Base-by-base conservation (phyloP, 2,113 vertebrate genomes). In the Sceloporus undulatus region DNA sequence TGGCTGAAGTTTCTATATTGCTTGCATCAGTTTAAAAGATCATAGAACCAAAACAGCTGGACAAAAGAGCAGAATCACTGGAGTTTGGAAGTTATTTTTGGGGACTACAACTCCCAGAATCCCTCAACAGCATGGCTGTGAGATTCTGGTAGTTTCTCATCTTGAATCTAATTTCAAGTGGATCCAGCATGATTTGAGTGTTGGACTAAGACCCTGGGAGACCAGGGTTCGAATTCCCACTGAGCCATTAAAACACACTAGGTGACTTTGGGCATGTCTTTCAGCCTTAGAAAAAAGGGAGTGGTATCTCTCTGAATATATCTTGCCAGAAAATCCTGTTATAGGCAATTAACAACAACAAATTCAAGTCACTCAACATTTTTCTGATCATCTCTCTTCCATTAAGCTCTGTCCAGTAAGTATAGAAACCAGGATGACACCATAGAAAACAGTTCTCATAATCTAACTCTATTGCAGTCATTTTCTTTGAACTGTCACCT, bases 21-120 rank as follows among this genome's bases (percentile, higher is more conserved):
- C 77, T 74, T 82, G 27, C 87, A 89, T 74, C 1, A 93, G 78
- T 79, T 48, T 16, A 88, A 71, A 29, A 27, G 23, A 71, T 71
- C 27, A 71, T 71, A 29, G 9, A 71, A 27, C 68, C 27, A 25
- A 8, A 11, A 25, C 59, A 68, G 25, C 59, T 62, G 13, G 59
- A 16, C 59, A 62, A 62, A 48, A 62, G 10, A 62, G 14, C 59
- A 62, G 59, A 16, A 62, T 59, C 42, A 48, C 9, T 62, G 59
- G 59, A 62, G 59, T 3, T 16, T 62, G 59, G 59, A 62, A 14
- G 13, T 62, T 62, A 16, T 14, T 62, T 62, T 59, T 10, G 56
- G 59, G 59, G 59, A 62, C 59, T 14, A 16, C 13, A 62, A 18
- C 16, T 62, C 11, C 59, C 59, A 62, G 59, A 14, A 62, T 62